phyloP scores from a whole-genome alignment of 2,113 vertebrate genomes.

The Otocyon megalotis region DNA sequence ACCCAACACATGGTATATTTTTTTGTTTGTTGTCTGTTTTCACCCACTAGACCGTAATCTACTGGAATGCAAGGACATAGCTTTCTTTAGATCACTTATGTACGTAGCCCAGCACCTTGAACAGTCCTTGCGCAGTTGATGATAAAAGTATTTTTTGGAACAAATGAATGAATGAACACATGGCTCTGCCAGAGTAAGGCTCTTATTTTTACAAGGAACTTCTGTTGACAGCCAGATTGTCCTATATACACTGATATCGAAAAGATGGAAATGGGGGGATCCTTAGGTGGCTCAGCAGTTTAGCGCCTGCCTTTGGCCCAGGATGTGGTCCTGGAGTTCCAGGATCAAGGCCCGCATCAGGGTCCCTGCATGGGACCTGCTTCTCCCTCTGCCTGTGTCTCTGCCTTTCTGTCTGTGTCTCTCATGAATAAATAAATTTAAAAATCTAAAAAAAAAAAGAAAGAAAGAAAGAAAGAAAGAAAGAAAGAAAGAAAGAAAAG shows the following conservation, averaged over 20 bases:
- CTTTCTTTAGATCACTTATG: neutral
- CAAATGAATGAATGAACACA: neutral
- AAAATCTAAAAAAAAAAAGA: too few relatives aligned
- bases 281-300: too few relatives aligned
- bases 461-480: fast-evolving
- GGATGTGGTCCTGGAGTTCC: too few relatives aligned
- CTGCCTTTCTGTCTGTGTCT: too few relatives aligned
- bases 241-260: neutral
- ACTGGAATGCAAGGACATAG: neutral
- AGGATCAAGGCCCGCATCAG: too few relatives aligned
- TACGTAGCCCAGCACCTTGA: neutral
- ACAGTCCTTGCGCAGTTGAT: neutral
- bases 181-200: neutral
- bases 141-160: neutral
- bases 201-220: neutral
- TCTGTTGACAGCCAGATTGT: neutral
- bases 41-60: neutral
- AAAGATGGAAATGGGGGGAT: neutral
- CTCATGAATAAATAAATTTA: too few relatives aligned
- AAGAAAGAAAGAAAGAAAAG: too few relatives aligned
- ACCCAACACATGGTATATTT: fast-evolving
- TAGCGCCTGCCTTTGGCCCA: too few relatives aligned
- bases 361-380: too few relatives aligned
- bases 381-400: too few relatives aligned
- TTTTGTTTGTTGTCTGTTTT: neutral